A percentile compares a stretch with the other conserved stretches of the same genome.
Conservation (phyloP, 2,888 invertebrate species). For the Pardosa pseudoannulata region DNA sequence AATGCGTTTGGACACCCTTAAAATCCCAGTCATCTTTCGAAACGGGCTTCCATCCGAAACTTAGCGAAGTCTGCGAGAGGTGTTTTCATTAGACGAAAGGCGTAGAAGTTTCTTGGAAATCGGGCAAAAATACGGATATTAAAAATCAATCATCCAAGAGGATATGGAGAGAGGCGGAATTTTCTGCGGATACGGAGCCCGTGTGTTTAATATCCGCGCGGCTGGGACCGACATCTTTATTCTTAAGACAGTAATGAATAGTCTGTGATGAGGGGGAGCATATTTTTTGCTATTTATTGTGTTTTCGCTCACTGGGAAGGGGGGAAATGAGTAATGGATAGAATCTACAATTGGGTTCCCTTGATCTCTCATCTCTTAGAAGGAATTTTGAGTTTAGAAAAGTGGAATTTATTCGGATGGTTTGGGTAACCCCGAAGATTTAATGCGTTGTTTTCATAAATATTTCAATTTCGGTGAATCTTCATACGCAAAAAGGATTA, state of each 20-base stretch:
- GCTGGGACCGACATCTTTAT: constrained; percentile 5
- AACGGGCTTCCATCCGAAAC: neutral
- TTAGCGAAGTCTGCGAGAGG: neutral
- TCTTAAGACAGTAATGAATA: constrained; percentile 16
- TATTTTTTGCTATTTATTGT: neutral
- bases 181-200: constrained; percentile 35
- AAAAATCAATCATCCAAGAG: constrained; percentile 61
- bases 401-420: no score
- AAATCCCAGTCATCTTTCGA: no score
- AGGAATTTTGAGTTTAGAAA: no score
- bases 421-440: no score
- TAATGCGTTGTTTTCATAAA: no score
- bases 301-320: neutral
- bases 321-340: neutral
- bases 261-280: neutral
- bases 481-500: no score
- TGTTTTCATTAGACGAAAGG: neutral
- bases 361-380: no score
- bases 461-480: no score
- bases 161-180: constrained; percentile 38
- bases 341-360: no score
- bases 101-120: neutral
- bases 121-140: constrained; percentile 45
- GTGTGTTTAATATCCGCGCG: constrained; percentile 62
- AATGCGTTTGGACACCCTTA: no score